Conservation (phyloP, 1,140 invertebrate species). For the Megalopta genalis region DNA sequence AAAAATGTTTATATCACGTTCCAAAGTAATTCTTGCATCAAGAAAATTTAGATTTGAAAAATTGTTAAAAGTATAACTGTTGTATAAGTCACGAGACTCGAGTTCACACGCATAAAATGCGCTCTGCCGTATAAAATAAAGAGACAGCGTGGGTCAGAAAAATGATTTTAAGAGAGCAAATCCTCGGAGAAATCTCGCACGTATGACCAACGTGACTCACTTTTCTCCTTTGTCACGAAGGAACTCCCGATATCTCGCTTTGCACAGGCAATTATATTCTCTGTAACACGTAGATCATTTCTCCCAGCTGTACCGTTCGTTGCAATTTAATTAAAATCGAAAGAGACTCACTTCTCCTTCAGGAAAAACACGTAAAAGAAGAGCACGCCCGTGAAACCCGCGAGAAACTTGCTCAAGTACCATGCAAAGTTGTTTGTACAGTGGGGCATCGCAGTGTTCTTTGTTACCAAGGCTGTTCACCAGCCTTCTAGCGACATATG, state of each 20-base stretch:
- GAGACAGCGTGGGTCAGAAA: no score
- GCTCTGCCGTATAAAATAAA: no score
- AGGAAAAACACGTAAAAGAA: conserved; percentile 65
- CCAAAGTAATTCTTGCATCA: no score
- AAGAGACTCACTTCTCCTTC: conserved; percentile 59
- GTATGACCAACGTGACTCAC: conserved; percentile 65
- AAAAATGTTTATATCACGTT: no score
- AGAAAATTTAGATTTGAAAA: no score
- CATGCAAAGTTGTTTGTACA: conserved; percentile 65
- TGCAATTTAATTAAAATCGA: background rate
- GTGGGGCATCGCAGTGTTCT: conserved; percentile 58
- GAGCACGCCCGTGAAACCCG: conserved; percentile 67
- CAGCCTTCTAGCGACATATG: background rate
- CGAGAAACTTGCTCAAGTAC: conserved; percentile 70
- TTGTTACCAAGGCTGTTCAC: conserved; percentile 1
- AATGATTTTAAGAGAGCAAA: no score
- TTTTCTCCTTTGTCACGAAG: conserved; percentile 44
- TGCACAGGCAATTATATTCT: conserved; percentile 49
- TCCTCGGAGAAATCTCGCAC: conserved; percentile 30
- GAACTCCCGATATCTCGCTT: conserved; percentile 37
- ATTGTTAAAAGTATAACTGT: no score
- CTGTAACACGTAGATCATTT: conserved; percentile 37
- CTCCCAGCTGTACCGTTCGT: conserved; percentile 4
- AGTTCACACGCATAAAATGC: no score
- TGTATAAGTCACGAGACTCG: no score